Evolutionary conservation across 2,113 vertebrate species (phyloP).

Genomic region (Serranochromis macrocephalus): DNA sequence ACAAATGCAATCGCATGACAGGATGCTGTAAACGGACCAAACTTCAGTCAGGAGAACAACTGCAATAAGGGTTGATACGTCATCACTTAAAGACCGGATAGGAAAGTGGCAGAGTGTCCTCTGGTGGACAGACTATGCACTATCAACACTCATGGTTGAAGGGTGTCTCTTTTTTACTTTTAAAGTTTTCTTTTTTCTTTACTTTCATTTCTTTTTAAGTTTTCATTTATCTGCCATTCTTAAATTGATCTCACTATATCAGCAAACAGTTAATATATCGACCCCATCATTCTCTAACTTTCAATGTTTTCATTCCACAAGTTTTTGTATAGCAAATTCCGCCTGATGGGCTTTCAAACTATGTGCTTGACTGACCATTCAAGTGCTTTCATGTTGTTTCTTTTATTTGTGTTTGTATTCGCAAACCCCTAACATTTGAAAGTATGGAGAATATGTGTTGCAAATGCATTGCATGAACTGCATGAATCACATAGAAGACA

Average conservation of each 20-base stretch:
- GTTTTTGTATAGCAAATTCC: background rate
- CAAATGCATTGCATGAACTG: background rate
- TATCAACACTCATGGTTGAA: background rate
- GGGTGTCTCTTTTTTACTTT: background rate
- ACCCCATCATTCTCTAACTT: background rate
- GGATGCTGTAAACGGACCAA: background rate
- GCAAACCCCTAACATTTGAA: background rate
- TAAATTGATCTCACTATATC: background rate
- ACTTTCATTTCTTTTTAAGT: background rate
- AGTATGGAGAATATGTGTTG: background rate
- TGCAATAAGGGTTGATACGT: background rate
- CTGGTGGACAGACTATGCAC: background rate
- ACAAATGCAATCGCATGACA: background rate
- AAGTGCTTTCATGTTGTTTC: background rate
- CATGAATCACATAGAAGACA: background rate
- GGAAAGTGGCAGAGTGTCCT: background rate
- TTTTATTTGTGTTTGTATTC: background rate
- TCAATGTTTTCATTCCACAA: background rate
- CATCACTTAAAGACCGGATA: background rate
- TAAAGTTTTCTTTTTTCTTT: background rate
- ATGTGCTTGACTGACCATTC: background rate
- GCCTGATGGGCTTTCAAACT: background rate
- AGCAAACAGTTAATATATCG: background rate
- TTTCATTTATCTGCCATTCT: background rate
- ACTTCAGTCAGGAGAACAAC: background rate